Evolutionary conservation across 2,888 invertebrate species (phyloP), one percentile per base, ranked within the genome.

Genomic region (Plebejus anna): DNA sequence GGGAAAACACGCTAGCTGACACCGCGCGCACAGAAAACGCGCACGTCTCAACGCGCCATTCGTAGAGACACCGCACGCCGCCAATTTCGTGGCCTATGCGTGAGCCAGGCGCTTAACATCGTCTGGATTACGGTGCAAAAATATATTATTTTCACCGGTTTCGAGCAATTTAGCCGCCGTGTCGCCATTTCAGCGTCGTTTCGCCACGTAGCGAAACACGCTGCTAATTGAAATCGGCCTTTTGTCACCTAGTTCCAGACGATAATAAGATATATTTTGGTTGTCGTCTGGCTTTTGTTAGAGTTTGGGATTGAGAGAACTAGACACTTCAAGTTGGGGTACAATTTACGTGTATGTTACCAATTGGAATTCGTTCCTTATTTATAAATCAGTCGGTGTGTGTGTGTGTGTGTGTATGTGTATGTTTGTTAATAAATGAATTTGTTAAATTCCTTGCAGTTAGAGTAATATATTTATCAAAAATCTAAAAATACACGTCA

Each of bases 201-300:
- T 83, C 85, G 87, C 88, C 82, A 81, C 82, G 82, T 81, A 80
- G 79, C 82, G 86, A 87, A 92, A 93, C 90, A 91, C 86, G 82
- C 80, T 84, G 87, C 88, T 93, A 93, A 93, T 93, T 93, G 91
- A 90, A 92, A 90, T 86, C 83, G 86, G 86, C 83, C 85, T 89
- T 90, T 47, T 90, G 89, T 87, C 83, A 80, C 85, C 86, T 89
- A 89, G 88, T 87, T 85, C 86, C 85, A 78, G 77, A 76, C 76
- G 75, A 78, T 80, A 80, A 80, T 80, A 79, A 78, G 77, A 81
- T 81, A 79, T 79, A 77, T 78, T 78, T 75, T 70, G 78, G 59
- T 51, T 75, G 75, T 76, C 61, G 76, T 71, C 72, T 16, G 47
- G 28, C 70, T 71, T 47, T 75, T 59, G 57, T 42, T 51, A 1